Evolutionary conservation across 2,797 vertebrate genomes (phyloP), one percentile per base, ranked within the genome.

Genomic region (Amniataba percoides): DNA sequence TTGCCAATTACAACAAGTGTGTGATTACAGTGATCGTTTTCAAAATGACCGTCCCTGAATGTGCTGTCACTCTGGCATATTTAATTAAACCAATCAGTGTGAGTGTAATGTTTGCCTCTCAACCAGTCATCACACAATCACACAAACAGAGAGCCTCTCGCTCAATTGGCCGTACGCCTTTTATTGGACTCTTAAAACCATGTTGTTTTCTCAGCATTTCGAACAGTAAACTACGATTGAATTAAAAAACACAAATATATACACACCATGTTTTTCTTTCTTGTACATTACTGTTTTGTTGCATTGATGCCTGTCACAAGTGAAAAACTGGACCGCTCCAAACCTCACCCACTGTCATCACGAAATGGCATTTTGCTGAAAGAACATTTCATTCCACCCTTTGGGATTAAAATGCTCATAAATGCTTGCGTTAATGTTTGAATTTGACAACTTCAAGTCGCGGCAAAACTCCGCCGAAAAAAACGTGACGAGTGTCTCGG

Each of bases 11-110:
- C 71, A 16, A 81, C 76, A 65, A 91, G 85, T 82, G 77, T 83
- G 83, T 91, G 90, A 93, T 93, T 91, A 91, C 74, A 83, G 74
- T 77, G 77, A 92, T 91, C 69, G 36, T 51, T 90, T 82, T 89
- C 80, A 84, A 87, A 92, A 88, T 91, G 90, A 82, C 87, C 87
- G 48, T 66, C 80, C 48, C 78, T 56, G 71, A 81, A 81, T 80
- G 79, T 52, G 83, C 86, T 77, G 87, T 87, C 87, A 85, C 74
- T 86, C 79, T 75, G 68, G 45, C 78, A 78, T 63, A 58, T 88
- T 87, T 86, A 88, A 90, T 91, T 88, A 88, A 88, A 89, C 83
- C 81, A 84, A 87, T 90, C 83, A 81, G 63, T 16, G 16, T n/a
- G 69, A 74, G 70, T 36, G 58, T 83, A 79, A 84, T 89, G 84